Conservation (phyloP, 30 jellyfish, hydroid and myxozoan genomes). For the Catostylus mosaicus region DNA sequence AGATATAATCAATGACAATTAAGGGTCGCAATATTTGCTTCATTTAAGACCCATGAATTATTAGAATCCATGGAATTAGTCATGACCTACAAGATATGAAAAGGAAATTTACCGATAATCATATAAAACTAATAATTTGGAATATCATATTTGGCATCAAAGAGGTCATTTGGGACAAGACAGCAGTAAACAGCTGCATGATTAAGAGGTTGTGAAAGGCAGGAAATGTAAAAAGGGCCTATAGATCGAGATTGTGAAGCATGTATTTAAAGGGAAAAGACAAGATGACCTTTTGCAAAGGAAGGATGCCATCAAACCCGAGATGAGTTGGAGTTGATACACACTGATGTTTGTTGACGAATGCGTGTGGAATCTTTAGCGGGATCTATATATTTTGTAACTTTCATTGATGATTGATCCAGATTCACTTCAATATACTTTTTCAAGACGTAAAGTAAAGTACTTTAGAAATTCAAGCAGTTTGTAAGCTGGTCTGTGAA, state of each 20-base stretch:
- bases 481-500: too few relatives aligned
- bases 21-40: too few relatives aligned
- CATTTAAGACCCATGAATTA: too few relatives aligned
- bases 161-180: neutral
- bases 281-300: neutral
- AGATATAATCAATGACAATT: too few relatives aligned
- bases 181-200: too few relatives aligned
- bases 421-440: conserved; percentile 1
- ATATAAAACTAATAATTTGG: neutral
- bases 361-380: conserved; percentile 12
- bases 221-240: neutral
- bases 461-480: neutral
- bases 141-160: neutral
- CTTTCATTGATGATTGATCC: conserved; percentile 37
- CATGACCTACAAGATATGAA: too few relatives aligned
- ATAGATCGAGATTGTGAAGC: conserved; percentile 4
- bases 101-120: too few relatives aligned
- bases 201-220: conserved; percentile 11
- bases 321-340: neutral
- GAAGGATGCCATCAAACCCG: neutral
- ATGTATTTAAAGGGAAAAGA: conserved; percentile 17
- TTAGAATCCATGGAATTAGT: too few relatives aligned
- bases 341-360: conserved; percentile 48
- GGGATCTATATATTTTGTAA: conserved; percentile 29
- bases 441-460: conserved; percentile 6